Evolutionary conservation across 2,113 vertebrate species (phyloP).

Genomic region (Gallinago media): DNA sequence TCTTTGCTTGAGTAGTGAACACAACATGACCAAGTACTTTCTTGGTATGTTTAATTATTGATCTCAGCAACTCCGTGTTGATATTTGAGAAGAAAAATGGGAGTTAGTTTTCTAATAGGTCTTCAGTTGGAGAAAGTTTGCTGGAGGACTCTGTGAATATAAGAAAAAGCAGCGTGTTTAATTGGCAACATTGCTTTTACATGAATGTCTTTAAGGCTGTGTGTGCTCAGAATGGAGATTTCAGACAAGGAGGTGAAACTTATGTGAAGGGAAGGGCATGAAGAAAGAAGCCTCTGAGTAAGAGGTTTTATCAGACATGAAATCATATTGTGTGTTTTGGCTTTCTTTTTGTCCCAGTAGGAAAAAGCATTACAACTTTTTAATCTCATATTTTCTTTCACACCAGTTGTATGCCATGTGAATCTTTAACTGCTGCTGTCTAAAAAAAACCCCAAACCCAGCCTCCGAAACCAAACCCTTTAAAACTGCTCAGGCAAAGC

Average conservation of each 20-base stretch:
- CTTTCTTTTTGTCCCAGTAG: background rate
- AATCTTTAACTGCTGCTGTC: background rate
- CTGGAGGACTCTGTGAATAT: background rate
- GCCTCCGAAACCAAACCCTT: background rate
- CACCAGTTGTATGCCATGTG: background rate
- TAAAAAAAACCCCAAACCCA: background rate
- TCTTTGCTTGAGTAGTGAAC: background rate
- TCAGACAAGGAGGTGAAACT: background rate
- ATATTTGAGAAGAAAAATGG: background rate
- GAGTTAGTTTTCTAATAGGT: background rate
- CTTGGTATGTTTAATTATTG: background rate
- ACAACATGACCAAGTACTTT: background rate
- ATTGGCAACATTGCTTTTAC: background rate
- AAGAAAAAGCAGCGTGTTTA: background rate
- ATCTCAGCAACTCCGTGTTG: background rate
- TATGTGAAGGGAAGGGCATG: accelerated
- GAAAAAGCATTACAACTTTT: background rate
- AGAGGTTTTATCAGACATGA: background rate
- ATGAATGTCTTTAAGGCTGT: background rate
- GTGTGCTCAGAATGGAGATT: background rate
- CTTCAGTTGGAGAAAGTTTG: background rate
- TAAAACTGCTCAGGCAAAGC: background rate
- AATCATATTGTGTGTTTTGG: background rate
- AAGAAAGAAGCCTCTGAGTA: background rate
- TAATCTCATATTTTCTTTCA: background rate